Conservation (phyloP, 2,113 vertebrate genomes). For the Vimba vimba region DNA sequence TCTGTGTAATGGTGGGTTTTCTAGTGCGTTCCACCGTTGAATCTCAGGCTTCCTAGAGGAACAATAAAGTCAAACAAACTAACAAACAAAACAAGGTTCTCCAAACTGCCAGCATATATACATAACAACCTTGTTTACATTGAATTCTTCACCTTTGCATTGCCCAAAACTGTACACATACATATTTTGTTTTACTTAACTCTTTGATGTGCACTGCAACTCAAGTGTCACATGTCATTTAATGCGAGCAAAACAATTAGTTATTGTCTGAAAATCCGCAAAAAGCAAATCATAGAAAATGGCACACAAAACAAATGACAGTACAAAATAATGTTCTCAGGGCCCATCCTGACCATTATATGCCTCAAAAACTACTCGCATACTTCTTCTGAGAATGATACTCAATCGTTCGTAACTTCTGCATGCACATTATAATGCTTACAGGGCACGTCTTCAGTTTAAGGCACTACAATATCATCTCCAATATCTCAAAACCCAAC, state of each 20-base stretch:
- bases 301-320: slow-evolving; percentile 36
- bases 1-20: slow-evolving; percentile 37
- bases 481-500: slow-evolving; percentile 13
- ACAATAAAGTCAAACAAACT: slow-evolving; percentile 44
- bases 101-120: slow-evolving; percentile 52
- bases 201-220: slow-evolving; percentile 53
- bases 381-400: slow-evolving; percentile 18
- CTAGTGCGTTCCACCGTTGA: slow-evolving; percentile 45
- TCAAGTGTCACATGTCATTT: slow-evolving; percentile 57
- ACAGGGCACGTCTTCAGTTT: slow-evolving; percentile 42
- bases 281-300: slow-evolving; percentile 48
- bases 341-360: slow-evolving; percentile 16
- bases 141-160: slow-evolving; percentile 18
- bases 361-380: slow-evolving; percentile 16
- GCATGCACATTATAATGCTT: slow-evolving; percentile 37
- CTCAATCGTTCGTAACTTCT: neutral
- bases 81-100: slow-evolving; percentile 28
- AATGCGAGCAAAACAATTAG: slow-evolving; percentile 60
- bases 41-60: slow-evolving; percentile 49
- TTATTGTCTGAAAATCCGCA: slow-evolving; percentile 50
- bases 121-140: slow-evolving; percentile 55
- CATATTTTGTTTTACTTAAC: neutral
- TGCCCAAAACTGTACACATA: slow-evolving; percentile 15
- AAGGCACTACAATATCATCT: slow-evolving; percentile 55
- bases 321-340: slow-evolving; percentile 30